A percentile compares a stretch with the other conserved stretches of the same genome.
phyloP scores from a whole-genome alignment of 1,140 invertebrate genomes.

The Saccostrea glomerata region DNA sequence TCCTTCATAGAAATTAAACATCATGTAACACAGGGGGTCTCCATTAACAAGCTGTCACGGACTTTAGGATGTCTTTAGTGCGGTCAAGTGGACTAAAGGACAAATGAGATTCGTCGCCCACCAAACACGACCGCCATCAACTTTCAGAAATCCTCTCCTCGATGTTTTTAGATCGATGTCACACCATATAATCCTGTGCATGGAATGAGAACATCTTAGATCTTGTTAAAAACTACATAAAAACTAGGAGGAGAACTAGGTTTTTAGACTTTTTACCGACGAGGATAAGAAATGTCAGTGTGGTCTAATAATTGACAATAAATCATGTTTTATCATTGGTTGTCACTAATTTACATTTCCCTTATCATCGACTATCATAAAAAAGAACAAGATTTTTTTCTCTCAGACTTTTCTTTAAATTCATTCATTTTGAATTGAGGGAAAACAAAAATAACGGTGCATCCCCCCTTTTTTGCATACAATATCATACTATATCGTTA shows the following conservation, averaged over 20 bases:
- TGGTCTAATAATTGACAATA: slow-evolving; percentile 20
- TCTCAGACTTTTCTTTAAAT: not conserved
- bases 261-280: too few relatives aligned
- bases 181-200: not conserved
- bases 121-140: slow-evolving; percentile 22
- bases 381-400: not conserved
- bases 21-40: slow-evolving; percentile 9
- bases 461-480: too few relatives aligned
- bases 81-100: slow-evolving; percentile 15
- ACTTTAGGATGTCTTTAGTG: not conserved
- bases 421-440: not conserved
- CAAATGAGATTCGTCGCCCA: slow-evolving; percentile 22
- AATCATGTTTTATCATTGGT: slow-evolving; percentile 26
- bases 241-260: not conserved
- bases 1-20: not conserved
- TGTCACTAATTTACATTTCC: not conserved
- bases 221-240: not conserved
- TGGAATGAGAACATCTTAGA: not conserved
- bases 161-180: not conserved
- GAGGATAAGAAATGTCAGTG: not conserved
- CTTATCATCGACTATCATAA: slow-evolving; percentile 18
- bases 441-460: not conserved
- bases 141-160: not conserved
- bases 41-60: not conserved
- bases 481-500: too few relatives aligned